phyloP scores from a whole-genome alignment of 2,888 invertebrate species.

The Luperina testacea region DNA sequence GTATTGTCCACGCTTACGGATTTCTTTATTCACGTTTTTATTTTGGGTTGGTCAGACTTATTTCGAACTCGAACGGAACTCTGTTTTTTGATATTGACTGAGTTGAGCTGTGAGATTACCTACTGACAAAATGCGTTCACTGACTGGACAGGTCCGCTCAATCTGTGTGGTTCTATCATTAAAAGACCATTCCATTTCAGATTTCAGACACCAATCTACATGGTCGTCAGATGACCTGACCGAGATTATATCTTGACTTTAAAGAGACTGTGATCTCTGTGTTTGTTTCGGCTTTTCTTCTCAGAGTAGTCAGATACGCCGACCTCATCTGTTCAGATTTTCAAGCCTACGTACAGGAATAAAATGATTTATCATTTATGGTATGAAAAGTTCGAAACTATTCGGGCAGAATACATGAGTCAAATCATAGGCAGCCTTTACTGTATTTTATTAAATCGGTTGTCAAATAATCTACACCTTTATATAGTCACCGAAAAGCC shows the following conservation, averaged over 20 bases:
- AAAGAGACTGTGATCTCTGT: too few species aligned
- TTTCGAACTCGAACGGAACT: neutral
- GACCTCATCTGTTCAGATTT: neutral
- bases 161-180: neutral
- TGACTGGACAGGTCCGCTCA: neutral
- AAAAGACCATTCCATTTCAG: neutral
- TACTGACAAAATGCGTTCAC: neutral
- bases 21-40: neutral
- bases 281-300: neutral
- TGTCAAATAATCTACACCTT: neutral
- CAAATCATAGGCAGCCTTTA: neutral
- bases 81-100: neutral
- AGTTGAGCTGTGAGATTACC: neutral
- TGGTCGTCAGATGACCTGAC: neutral
- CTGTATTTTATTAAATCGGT: neutral
- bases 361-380: too few species aligned
- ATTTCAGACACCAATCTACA: neutral
- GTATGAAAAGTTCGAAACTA: too few species aligned
- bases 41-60: neutral
- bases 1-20: neutral
- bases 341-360: neutral
- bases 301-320: neutral
- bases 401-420: neutral
- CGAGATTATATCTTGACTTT: neutral
- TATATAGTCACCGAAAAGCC: neutral